These are phyloP conservation scores for Lordiphosa clarofinis DNA, from an alignment of 1,140 invertebrate species.

Conservation along the genomic window DNA sequence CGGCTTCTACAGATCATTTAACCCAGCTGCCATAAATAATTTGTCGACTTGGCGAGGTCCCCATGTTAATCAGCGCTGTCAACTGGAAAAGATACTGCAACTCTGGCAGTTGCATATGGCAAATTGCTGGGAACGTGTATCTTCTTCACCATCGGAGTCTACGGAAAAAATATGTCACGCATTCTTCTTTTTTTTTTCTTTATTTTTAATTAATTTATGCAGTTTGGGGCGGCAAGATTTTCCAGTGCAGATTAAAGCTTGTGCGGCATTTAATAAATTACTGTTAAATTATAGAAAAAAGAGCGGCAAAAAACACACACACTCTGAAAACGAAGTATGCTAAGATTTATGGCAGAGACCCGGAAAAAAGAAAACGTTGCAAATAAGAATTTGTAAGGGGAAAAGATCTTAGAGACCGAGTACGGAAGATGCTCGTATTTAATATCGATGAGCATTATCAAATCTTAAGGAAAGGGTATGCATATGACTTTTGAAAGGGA, in stretches of 20 bases:
- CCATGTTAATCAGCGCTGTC: constrained; percentile 56
- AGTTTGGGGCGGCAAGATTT: constrained; percentile 47
- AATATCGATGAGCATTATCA: no score
- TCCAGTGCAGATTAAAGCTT: constrained; percentile 59
- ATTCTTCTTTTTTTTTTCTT: constrained; percentile 34
- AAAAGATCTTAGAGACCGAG: not conserved
- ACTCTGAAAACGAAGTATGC: not conserved
- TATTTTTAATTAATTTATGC: constrained; percentile 68
- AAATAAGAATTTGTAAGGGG: constrained; percentile 6
- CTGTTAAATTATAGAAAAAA: constrained; percentile 57
- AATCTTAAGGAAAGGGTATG: no score
- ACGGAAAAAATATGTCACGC: constrained; percentile 47
- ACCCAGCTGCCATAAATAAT: constrained; percentile 58
- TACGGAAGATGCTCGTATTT: no score
- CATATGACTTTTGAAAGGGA: no score
- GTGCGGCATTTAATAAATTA: constrained; percentile 70
- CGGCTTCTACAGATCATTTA: constrained; percentile 25
- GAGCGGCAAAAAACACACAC: constrained; percentile 17
- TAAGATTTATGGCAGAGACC: constrained; percentile 30
- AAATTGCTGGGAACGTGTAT: constrained; percentile 32
- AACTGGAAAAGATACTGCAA: constrained; percentile 31
- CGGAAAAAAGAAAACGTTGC: not conserved
- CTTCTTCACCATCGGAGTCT: constrained; percentile 8
- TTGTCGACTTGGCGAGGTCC: not conserved
- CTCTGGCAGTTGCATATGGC: constrained; percentile 23